Evolutionary conservation across 2,797 vertebrate species (phyloP).

Genomic region (Arremon brunneinucha): DNA sequence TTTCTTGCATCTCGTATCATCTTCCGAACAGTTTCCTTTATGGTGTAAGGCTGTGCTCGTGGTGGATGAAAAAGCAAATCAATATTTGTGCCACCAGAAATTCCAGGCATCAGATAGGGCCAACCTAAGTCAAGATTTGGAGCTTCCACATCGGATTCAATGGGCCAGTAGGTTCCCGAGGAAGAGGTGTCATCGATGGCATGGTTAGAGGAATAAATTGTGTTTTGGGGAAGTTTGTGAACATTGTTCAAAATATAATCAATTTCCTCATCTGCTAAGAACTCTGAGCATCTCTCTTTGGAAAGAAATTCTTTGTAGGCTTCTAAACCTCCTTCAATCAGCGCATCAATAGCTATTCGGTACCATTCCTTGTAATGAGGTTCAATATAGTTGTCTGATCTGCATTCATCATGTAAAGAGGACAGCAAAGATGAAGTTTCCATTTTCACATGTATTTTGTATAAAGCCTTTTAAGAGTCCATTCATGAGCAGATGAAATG

Average conservation of each 20-base stretch:
- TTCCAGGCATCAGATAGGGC: conserved; percentile 84
- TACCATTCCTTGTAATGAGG: conserved; percentile 96
- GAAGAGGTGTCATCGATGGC: conserved; percentile 81
- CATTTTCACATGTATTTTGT: conserved; percentile 71
- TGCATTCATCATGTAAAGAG: conserved; percentile 85
- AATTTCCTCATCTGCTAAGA: conserved; percentile 90
- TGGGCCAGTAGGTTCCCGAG: conserved; percentile 95
- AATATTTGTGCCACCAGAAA: conserved; percentile 82
- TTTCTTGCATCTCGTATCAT: conserved; percentile 91
- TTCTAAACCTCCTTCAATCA: conserved; percentile 82
- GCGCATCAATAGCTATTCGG: conserved; percentile 87
- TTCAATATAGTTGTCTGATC: conserved; percentile 85
- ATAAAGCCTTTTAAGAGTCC: conserved; percentile 61
- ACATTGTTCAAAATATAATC: conserved; percentile 84
- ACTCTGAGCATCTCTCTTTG: conserved; percentile 83
- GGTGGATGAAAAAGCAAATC: conserved; percentile 92
- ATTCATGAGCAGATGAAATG: conserved; percentile 34
- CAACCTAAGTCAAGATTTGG: conserved; percentile 95
- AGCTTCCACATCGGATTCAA: conserved; percentile 88
- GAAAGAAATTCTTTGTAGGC: conserved; percentile 88
- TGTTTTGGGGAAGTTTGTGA: conserved; percentile 71
- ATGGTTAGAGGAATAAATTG: conserved; percentile 71
- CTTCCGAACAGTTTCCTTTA: conserved; percentile 93
- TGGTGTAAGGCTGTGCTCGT: conserved; percentile 86
- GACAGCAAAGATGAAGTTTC: conserved; percentile 87